These are phyloP conservation scores for Phaethornis superciliosus DNA, from an alignment of 2,113 vertebrate genomes.

Conservation along the genomic window DNA sequence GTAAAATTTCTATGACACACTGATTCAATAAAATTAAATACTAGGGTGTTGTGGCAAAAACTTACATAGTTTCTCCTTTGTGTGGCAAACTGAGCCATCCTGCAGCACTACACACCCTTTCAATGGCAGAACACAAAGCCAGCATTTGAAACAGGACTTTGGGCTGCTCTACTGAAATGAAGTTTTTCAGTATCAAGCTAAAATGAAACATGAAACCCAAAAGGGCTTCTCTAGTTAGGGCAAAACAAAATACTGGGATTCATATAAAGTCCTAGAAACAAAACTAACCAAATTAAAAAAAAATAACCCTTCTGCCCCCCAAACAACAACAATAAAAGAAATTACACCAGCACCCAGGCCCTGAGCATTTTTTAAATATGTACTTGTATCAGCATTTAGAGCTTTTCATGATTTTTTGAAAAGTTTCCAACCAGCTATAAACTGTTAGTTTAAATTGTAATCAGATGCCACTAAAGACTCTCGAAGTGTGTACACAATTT, in stretches of 20 bases:
- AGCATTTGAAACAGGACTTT: not conserved
- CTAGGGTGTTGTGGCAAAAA: not conserved
- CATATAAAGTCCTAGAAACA: not conserved
- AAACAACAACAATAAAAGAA: not conserved
- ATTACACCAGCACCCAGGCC: not conserved
- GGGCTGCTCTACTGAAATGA: not conserved
- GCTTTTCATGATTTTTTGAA: conserved; percentile 10
- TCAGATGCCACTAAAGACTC: conserved; percentile 24
- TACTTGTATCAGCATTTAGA: not conserved
- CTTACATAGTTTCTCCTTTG: not conserved
- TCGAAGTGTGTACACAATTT: conserved; percentile 32
- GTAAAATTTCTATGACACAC: not conserved
- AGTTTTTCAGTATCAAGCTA: conserved; percentile 40
- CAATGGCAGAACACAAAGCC: not conserved
- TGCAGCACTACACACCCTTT: not conserved
- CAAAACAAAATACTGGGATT: not conserved
- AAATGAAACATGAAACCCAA: conserved; percentile 31
- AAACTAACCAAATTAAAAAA: no score
- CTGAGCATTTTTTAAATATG: not conserved
- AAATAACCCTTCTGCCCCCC: no score
- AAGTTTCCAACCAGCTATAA: conserved; percentile 17
- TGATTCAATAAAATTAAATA: not conserved
- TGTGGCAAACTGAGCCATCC: not conserved
- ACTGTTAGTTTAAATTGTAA: conserved; percentile 45
- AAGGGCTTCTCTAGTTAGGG: not conserved